Evolutionary conservation across 1,140 invertebrate species (phyloP).

Genomic region (Rhagoletis zephyria): DNA sequence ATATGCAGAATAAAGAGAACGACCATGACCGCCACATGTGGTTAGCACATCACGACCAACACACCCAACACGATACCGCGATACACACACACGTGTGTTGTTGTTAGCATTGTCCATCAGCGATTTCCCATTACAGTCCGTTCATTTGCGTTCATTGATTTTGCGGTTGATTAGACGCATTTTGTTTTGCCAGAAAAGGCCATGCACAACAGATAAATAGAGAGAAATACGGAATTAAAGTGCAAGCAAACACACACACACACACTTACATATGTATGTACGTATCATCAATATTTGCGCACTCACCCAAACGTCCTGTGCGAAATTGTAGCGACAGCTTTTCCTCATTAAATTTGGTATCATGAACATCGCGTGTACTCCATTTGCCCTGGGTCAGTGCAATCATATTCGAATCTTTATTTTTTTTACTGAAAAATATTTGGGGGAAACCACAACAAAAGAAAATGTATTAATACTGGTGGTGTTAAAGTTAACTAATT

Average conservation of each 20-base stretch:
- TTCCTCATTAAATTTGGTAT: slow-evolving; percentile 88
- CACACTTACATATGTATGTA: not conserved
- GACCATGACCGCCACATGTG: slow-evolving; percentile 6
- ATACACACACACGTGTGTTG: not conserved
- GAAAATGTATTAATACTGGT: not conserved
- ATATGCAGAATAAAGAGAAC: not conserved
- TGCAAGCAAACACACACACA: not conserved
- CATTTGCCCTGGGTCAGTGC: slow-evolving; percentile 75
- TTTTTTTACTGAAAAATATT: slow-evolving; percentile 59
- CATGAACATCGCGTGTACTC: slow-evolving; percentile 84
- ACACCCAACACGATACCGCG: not conserved
- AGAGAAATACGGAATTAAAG: not conserved
- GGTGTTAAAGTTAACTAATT: no score
- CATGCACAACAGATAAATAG: not conserved
- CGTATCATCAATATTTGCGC: not conserved
- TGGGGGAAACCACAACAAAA: not conserved
- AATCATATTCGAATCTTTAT: slow-evolving; percentile 61
- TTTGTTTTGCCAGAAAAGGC: not conserved
- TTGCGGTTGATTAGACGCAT: slow-evolving; percentile 1
- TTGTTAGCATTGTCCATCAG: not conserved
- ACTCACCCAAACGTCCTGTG: slow-evolving; percentile 80
- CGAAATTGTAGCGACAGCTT: slow-evolving; percentile 84
- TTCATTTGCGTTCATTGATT: slow-evolving; percentile 14
- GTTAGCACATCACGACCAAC: not conserved
- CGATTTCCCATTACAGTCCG: no score